phyloP scores from a whole-genome alignment of 2,888 invertebrate species.

The Phytoseiulus persimilis region DNA sequence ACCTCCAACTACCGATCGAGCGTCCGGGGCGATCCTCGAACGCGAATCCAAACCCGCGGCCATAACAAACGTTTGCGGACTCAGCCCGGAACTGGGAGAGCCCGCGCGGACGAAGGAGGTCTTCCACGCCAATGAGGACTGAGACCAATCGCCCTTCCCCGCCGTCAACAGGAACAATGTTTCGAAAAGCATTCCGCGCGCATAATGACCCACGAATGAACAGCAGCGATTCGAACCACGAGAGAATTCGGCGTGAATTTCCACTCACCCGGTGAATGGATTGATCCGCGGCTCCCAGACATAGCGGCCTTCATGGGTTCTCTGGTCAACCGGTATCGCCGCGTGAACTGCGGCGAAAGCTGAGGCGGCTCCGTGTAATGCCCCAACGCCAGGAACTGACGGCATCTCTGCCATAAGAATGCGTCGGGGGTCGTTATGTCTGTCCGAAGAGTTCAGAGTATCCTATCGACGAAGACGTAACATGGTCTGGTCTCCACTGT shows the following conservation, averaged over 20 bases:
- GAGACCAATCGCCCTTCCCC: too few species aligned
- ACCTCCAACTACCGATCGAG: too few species aligned
- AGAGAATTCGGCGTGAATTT: not conserved
- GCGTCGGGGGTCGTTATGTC: not conserved
- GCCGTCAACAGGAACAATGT: too few species aligned
- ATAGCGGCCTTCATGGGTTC: conserved; percentile 54
- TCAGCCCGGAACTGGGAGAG: too few species aligned
- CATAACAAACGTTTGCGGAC: too few species aligned
- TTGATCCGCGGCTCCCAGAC: conserved; percentile 52
- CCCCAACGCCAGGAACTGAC: conserved; percentile 31
- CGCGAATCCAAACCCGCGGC: too few species aligned
- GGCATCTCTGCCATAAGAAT: conserved; percentile 28
- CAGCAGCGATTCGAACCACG: not conserved
- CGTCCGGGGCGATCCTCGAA: too few species aligned
- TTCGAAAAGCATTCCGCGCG: too few species aligned
- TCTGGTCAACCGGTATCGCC: conserved; percentile 58
- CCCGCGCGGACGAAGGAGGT: too few species aligned
- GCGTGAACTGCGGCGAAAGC: conserved; percentile 58
- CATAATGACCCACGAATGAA: too few species aligned
- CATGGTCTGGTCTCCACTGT: not conserved
- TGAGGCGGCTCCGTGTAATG: conserved; percentile 22
- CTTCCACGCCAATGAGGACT: too few species aligned
- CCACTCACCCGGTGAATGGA: conserved; percentile 47
- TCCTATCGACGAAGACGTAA: not conserved
- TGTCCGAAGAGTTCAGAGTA: not conserved